Base-by-base conservation (phyloP, 2,797 vertebrate species). In the Craterocephalus amniculus region DNA sequence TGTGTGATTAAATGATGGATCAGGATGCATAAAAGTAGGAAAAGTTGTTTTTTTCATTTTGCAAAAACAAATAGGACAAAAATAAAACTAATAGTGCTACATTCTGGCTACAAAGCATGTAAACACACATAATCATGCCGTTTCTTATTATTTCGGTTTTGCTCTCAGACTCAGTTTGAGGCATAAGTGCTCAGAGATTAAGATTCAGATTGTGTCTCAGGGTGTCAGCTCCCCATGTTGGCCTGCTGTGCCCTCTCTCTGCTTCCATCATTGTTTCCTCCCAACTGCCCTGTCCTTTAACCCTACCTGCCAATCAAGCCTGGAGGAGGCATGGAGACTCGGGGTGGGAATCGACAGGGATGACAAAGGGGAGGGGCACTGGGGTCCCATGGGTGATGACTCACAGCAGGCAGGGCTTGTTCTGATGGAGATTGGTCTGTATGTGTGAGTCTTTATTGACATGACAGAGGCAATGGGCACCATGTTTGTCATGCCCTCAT, bases 261-360 rank as follows among this genome's bases (percentile, higher is more conserved):
- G 59, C 35, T 64, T 66, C 76, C n/a, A 48, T 79, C 75, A 36
- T 79, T 88, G 79, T 84, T 76, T 81, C 27, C 72, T 59, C 63
- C 59, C 70, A 78, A 62, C 65, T 60, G 40, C 20, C 12, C 12
- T 45, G 84, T 55, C 76, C 83, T 89, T 83, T 87, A 85, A 86
- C 86, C 86, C 26, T 14, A 4, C 48, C 83, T 89, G 87, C 64
- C 88, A 91, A 73, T 91, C 87, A 83, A 55, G 58, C 29, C 1
- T 24, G 31, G 71, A 34, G 58, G 20, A 49, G 65, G 61, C 81
- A 73, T 9, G 74, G 67, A 66, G 70, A 54, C 58, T 58, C n/a
- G 36, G 63, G 61, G 48, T 66, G 61, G 63, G 43, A 24, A 71
- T 71, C 6, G 18, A 81, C 27, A 16, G 69, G 48, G 29, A 36